Conservation (phyloP, 30 jellyfish, hydroid and myxozoan species). For the Morbakka virulenta region DNA sequence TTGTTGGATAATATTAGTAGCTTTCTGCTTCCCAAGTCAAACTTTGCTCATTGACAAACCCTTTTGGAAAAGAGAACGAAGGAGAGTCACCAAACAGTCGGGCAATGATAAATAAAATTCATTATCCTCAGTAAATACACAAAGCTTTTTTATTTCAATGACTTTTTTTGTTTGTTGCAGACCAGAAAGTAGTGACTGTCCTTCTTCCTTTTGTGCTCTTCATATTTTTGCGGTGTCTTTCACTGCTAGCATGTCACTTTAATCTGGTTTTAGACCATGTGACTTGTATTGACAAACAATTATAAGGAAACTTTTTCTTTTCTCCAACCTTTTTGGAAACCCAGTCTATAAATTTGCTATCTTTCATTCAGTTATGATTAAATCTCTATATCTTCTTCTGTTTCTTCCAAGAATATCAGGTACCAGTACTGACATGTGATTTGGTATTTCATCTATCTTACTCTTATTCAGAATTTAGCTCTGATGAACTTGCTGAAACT, state of each 20-base stretch:
- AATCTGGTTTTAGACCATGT: not conserved
- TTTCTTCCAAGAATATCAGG: too few species aligned
- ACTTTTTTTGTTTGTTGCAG: not conserved
- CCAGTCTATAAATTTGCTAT: not conserved
- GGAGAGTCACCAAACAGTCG: not conserved
- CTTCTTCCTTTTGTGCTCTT: not conserved
- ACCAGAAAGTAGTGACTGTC: not conserved
- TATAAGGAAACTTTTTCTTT: not conserved
- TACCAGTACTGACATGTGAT: too few species aligned
- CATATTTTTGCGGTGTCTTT: not conserved
- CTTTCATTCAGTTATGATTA: not conserved
- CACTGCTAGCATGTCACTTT: not conserved
- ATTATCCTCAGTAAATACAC: slow-evolving; percentile 5
- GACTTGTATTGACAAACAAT: not conserved
- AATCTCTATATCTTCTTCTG: too few species aligned
- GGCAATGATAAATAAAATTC: not conserved
- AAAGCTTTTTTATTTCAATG: not conserved
- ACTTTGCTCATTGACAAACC: not conserved
- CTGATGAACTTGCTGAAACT: too few species aligned
- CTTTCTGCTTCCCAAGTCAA: slow-evolving; percentile 20
- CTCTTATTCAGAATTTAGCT: too few species aligned
- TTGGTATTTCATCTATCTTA: too few species aligned
- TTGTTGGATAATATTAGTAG: slow-evolving; percentile 5
- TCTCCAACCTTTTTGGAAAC: not conserved
- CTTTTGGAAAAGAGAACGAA: slow-evolving; percentile 1